Evolutionary conservation across 2,888 invertebrate species (phyloP).

Genomic region (Frankliniella intonsa): DNA sequence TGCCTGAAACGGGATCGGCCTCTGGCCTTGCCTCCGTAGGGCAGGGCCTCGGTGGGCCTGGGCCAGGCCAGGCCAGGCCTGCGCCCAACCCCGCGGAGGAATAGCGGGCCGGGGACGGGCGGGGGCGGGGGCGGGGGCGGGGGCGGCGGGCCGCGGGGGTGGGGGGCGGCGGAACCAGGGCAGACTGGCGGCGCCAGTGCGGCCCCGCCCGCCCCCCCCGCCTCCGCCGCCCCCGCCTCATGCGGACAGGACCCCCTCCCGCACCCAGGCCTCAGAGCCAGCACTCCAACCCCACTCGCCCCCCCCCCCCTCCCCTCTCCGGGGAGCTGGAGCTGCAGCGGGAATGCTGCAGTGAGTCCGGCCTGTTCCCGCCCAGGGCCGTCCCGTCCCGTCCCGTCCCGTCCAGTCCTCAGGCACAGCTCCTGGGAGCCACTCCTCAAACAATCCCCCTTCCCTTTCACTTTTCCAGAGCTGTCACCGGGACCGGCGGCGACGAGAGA

Average conservation of each 20-base stretch:
- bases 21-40: not conserved
- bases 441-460: not conserved
- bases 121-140: slow-evolving; percentile 29
- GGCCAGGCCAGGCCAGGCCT: not conserved
- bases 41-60: not conserved
- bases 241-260: slow-evolving; percentile 12
- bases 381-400: not conserved
- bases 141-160: slow-evolving; percentile 20
- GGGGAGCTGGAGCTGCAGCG: slow-evolving; percentile 12
- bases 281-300: not conserved
- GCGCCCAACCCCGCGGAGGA: slow-evolving; percentile 1
- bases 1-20: slow-evolving; percentile 8
- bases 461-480: too few relatives aligned
- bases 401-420: too few relatives aligned
- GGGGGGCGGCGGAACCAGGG: not conserved
- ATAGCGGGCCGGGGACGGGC: slow-evolving; percentile 21
- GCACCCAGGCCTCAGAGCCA: not conserved
- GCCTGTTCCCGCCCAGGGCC: not conserved
- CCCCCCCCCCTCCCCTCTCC: slow-evolving; percentile 1
- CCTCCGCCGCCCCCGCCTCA: slow-evolving; percentile 3
- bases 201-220: not conserved
- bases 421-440: too few relatives aligned
- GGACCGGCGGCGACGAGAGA: not conserved
- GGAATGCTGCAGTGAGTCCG: slow-evolving; percentile 8
- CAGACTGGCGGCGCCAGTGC: slow-evolving; percentile 15